Percentiles rank a stretch among this genome's conserved stretches.
These are phyloP conservation scores for Epinotia nisella DNA, from an alignment of 2,888 invertebrate genomes.

Conservation along the genomic window DNA sequence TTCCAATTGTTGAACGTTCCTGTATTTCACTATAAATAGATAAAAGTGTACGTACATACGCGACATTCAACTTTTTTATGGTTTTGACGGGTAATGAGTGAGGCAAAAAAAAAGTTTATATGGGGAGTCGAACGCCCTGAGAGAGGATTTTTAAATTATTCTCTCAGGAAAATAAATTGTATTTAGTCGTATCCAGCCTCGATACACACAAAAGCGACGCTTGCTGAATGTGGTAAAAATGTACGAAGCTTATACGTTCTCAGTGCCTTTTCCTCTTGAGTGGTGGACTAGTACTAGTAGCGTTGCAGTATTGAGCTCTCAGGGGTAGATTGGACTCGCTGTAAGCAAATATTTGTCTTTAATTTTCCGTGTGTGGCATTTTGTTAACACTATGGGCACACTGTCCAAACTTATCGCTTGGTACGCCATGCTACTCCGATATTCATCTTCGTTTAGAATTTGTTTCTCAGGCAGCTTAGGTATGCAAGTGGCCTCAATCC, in stretches of 20 bases:
- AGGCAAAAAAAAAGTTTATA: background rate
- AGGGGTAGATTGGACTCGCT: constrained; percentile 30
- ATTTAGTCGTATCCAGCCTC: background rate
- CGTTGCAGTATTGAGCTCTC: constrained; percentile 9
- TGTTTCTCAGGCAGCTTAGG: constrained; percentile 9
- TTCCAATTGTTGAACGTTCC: constrained; percentile 11
- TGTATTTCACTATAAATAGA: background rate
- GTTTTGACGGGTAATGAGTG: background rate
- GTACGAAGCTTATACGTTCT: background rate
- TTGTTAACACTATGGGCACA: background rate
- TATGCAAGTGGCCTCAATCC: constrained; percentile 31
- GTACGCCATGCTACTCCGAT: background rate
- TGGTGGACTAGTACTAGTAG: constrained; percentile 1
- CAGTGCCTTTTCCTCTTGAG: constrained; percentile 9
- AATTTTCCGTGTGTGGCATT: constrained; percentile 5
- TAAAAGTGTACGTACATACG: too few relatives aligned
- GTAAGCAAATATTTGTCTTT: constrained; percentile 23
- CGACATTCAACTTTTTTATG: too few relatives aligned
- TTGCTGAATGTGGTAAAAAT: constrained; percentile 1
- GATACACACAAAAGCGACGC: constrained; percentile 18
- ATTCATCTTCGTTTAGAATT: background rate
- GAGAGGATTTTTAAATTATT: background rate
- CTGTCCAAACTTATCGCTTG: background rate
- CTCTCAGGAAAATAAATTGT: constrained; percentile 13
- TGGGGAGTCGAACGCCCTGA: background rate